Evolutionary conservation across 2,113 vertebrate genomes (phyloP).

Genomic region (Pygoscelis adeliae): DNA sequence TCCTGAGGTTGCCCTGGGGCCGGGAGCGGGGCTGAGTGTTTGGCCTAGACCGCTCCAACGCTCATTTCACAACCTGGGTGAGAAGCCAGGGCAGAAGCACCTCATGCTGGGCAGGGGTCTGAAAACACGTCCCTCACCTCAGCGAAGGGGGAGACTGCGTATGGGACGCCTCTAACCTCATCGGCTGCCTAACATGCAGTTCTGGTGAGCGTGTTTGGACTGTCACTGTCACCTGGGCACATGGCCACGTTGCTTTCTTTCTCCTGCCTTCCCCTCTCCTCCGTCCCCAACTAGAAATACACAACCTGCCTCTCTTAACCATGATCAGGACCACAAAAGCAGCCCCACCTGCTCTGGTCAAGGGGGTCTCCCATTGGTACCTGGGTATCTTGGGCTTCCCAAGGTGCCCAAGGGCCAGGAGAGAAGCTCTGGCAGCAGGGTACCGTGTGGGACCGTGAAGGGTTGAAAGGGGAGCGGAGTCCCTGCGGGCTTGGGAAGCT

Average conservation of each 20-base stretch:
- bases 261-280: neutral
- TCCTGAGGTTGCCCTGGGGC: neutral
- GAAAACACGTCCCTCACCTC: neutral
- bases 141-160: neutral
- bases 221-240: neutral
- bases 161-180: neutral
- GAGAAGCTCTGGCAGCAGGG: neutral
- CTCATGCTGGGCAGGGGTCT: neutral
- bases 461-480: neutral
- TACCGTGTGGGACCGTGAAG: rapidly evolving
- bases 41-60: rapidly evolving
- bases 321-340: neutral
- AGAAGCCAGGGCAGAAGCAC: neutral
- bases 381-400: neutral
- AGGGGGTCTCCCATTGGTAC: rapidly evolving
- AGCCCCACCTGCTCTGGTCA: neutral
- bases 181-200: neutral
- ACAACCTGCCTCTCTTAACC: neutral
- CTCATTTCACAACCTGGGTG: rapidly evolving
- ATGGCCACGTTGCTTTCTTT: rapidly evolving
- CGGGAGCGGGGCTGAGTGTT: neutral
- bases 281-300: neutral
- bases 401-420: neutral
- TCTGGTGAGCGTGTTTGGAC: neutral
- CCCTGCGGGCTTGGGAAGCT: neutral